Evolutionary conservation across 1,140 invertebrate genomes (phyloP).

Genomic region (Drosophila orosa): DNA sequence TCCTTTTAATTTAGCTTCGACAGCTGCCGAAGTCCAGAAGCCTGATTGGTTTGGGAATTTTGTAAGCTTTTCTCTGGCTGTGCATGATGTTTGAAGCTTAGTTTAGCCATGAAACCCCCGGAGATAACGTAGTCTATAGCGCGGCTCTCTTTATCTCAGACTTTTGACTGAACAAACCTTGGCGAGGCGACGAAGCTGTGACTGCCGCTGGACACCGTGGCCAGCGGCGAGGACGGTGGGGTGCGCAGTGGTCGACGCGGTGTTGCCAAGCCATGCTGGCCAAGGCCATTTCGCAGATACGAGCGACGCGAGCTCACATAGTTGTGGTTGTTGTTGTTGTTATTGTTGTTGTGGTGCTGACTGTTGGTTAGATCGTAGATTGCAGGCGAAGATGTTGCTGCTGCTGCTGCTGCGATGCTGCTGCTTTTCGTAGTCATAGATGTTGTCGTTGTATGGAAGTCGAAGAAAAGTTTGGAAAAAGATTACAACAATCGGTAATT

Average conservation of each 20-base stretch:
- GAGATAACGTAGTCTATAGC: conserved; percentile 12
- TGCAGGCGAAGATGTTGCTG: conserved; percentile 38
- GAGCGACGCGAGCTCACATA: conserved; percentile 59
- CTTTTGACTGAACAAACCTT: conserved; percentile 83
- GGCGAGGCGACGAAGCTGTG: conserved; percentile 66
- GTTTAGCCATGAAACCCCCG: conserved; percentile 13
- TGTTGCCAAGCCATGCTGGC: conserved; percentile 62
- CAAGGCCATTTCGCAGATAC: conserved; percentile 60
- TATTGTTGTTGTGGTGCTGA: conserved; percentile 12
- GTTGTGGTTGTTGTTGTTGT: conserved; percentile 63
- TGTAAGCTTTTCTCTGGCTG: conserved; percentile 11
- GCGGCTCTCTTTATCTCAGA: conserved; percentile 4
- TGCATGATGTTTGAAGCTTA: conserved; percentile 15
- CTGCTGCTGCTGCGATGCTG: conserved; percentile 34
- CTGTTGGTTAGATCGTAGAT: conserved; percentile 60
- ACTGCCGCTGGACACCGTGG: conserved; percentile 73
- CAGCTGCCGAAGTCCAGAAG: conserved; percentile 5
- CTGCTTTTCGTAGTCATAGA: conserved; percentile 40
- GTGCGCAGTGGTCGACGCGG: conserved; percentile 79
- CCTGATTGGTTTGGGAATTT: conserved; percentile 10
- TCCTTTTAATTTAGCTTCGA: background rate
- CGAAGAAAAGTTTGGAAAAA: conserved; percentile 75
- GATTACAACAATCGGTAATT: conserved; percentile 68
- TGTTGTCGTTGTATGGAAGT: conserved; percentile 65
- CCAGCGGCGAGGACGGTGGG: conserved; percentile 77